Evolutionary conservation across 2,888 invertebrate species (phyloP).

Genomic region (Raillietiella orientalis): DNA sequence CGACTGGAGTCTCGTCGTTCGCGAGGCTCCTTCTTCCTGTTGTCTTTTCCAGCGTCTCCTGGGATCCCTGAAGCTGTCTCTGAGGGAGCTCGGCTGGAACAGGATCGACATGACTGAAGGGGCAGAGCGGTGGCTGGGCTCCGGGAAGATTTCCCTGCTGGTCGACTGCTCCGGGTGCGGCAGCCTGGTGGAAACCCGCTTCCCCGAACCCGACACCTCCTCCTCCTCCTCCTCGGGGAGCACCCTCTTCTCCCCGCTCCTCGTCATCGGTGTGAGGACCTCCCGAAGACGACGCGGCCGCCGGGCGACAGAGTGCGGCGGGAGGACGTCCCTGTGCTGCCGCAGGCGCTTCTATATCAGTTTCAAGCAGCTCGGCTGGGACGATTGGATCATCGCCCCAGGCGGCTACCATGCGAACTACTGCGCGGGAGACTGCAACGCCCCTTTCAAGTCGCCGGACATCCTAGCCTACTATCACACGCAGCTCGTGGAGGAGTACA

Average conservation of each 20-base stretch:
- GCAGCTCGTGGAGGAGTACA: slow-evolving; percentile 62
- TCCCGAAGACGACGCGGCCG: slow-evolving; percentile 2
- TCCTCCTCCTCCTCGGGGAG: slow-evolving; percentile 11
- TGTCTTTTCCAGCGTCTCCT: too few species aligned
- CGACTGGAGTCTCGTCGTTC: too few species aligned
- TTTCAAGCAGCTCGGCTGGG: slow-evolving; percentile 69
- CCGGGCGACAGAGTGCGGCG: not conserved
- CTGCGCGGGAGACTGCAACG: slow-evolving; percentile 58
- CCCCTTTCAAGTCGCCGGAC: slow-evolving; percentile 38
- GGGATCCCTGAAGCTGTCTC: slow-evolving; percentile 21
- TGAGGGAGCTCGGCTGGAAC: slow-evolving; percentile 43
- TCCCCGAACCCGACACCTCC: slow-evolving; percentile 16
- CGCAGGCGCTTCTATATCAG: slow-evolving; percentile 69
- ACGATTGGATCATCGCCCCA: slow-evolving; percentile 61
- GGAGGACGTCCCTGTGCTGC: slow-evolving; percentile 36
- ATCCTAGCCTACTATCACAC: slow-evolving; percentile 60
- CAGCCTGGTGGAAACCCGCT: slow-evolving; percentile 9
- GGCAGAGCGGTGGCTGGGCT: slow-evolving; percentile 4
- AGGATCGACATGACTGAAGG: slow-evolving; percentile 44
- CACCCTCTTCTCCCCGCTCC: not conserved
- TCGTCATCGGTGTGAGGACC: slow-evolving; percentile 1
- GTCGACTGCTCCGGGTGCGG: slow-evolving; percentile 18
- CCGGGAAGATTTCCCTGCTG: slow-evolving; percentile 32
- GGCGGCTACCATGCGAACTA: slow-evolving; percentile 76
- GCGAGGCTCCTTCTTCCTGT: too few species aligned